Conservation (phyloP, 2,113 vertebrate species). For the Speoplatyrhinus poulsoni region DNA sequence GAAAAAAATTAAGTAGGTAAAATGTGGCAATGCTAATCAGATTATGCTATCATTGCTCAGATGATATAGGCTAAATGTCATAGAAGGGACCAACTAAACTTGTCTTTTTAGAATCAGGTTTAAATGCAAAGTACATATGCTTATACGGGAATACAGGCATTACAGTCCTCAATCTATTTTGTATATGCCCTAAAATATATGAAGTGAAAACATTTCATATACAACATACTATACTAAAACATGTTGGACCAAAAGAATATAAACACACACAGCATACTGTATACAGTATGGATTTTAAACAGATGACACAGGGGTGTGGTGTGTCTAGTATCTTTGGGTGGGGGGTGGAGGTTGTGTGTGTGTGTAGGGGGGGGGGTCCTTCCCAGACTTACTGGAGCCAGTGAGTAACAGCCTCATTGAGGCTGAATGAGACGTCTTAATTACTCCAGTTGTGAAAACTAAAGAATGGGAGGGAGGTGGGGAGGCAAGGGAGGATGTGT, state of each 20-base stretch:
- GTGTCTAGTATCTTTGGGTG: slow-evolving; percentile 38
- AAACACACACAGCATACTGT: slow-evolving; percentile 31
- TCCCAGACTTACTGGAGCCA: slow-evolving; percentile 80
- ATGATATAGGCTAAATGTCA: background rate
- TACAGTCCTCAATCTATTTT: too few relatives aligned
- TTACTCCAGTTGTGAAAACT: slow-evolving; percentile 83
- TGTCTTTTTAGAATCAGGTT: too few relatives aligned
- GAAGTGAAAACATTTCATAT: too few relatives aligned
- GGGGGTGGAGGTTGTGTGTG: slow-evolving; percentile 16
- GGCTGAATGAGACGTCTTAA: slow-evolving; percentile 79
- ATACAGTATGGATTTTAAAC: slow-evolving; percentile 7
- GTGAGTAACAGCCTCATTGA: slow-evolving; percentile 77
- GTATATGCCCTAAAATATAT: too few relatives aligned
- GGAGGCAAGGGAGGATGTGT: slow-evolving; percentile 45
- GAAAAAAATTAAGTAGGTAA: background rate
- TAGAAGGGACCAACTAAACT: background rate
- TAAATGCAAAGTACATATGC: too few relatives aligned
- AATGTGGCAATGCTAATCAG: background rate
- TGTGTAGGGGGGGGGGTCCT: slow-evolving; percentile 31
- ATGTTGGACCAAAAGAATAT: background rate
- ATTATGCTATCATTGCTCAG: background rate
- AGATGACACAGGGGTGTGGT: slow-evolving; percentile 30
- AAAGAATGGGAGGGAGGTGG: slow-evolving; percentile 61
- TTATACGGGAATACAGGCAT: too few relatives aligned
- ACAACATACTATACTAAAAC: too few relatives aligned